Evolutionary conservation across 2,113 vertebrate species (phyloP), one percentile per base, ranked within the genome.

Genomic region (Xiphophorus hellerii): DNA sequence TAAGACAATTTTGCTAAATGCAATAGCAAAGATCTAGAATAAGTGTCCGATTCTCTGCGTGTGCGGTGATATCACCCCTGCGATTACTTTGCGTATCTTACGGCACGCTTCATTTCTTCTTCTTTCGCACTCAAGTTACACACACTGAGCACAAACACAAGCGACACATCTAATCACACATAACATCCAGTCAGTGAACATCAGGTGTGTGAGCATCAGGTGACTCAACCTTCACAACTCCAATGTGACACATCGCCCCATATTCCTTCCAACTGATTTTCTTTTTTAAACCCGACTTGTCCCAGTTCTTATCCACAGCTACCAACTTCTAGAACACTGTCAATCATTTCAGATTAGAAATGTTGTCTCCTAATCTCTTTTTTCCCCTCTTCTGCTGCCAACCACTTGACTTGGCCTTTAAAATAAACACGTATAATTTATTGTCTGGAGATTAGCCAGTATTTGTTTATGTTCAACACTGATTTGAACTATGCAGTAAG

Each of bases 221-320:
- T 74, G 76, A 74, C 22, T 62, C 73, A 60, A 31, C 3, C 48
- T 10, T 48, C 33, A 73, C 42, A 14, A 27, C n/a, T 68, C 54
- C n/a, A 10, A n/a, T 42, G 13, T 0, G 1, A 78, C 61, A 44
- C 51, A 17, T 72, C 54, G 14, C 48, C 29, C 10, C 63, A 44
- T 58, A 11, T 58, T 58, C 25, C 25, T 58, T 58, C 25, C 51
- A 25, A 8, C 5, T 48, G 44, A 48, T 20, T 48, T 20, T 48
- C 44, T 20, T 48, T 48, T 48, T 48, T 20, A 48, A 48, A 48
- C 44, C 44, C 14, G 1, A 48, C 44, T 20, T 48, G 17, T 48
- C 17, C 44, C 44, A 48, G 44, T 48, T 42, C 14, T 4, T 42
- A 15, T 15, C 44, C 17, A 3, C 22, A n/a, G 51, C 51, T 58